A percentile compares a stretch with the other conserved stretches of the same genome.
phyloP scores from a whole-genome alignment of 2,888 invertebrate species.

The Heterodera filipjevi region DNA sequence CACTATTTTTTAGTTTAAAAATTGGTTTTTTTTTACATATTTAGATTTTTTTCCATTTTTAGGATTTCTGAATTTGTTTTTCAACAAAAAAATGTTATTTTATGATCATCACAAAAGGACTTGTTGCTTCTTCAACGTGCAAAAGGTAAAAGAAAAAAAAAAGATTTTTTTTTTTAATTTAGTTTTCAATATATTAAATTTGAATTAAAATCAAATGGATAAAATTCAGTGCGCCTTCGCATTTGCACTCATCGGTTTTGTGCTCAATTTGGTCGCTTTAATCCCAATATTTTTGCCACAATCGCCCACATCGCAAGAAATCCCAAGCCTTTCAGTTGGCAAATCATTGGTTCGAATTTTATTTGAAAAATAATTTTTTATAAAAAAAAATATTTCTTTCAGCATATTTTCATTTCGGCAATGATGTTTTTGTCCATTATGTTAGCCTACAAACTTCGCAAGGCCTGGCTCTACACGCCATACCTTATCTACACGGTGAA shows the following conservation, averaged over 20 bases:
- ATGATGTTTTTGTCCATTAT: neutral
- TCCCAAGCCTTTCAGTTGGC: neutral
- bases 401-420: neutral
- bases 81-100: neutral
- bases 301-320: neutral
- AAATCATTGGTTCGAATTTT: neutral
- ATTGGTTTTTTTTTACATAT: neutral
- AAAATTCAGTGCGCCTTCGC: neutral
- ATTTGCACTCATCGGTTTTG: constrained; percentile 1
- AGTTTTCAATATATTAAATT: neutral
- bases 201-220: neutral
- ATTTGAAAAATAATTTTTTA: neutral
- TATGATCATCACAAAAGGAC: neutral
- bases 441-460: neutral
- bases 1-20: neutral
- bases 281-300: neutral
- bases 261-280: neutral
- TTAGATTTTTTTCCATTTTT: neutral
- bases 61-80: no score
- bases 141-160: neutral
- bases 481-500: constrained; percentile 1
- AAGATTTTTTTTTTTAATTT: neutral
- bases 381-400: neutral
- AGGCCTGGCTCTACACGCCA: neutral
- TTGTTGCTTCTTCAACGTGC: neutral